Conservation (phyloP, 2,888 invertebrate genomes). For the Drosophila rubida region DNA sequence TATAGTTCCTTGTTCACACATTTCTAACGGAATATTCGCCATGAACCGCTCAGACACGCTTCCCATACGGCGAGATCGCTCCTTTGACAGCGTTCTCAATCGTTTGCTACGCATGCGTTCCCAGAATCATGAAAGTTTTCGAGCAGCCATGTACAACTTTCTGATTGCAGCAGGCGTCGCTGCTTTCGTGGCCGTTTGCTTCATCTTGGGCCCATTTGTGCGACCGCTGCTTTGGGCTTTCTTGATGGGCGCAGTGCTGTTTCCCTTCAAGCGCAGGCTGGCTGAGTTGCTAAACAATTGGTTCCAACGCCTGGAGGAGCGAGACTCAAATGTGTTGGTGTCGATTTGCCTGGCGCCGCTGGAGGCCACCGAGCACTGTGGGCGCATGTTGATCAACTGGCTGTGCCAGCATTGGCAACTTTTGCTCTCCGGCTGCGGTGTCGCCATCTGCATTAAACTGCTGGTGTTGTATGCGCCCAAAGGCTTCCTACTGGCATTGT, state of each 20-base stretch:
- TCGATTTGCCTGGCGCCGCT: constrained; percentile 89
- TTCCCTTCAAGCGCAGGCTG: constrained; percentile 95
- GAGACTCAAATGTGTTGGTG: constrained; percentile 88
- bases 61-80: constrained; percentile 83
- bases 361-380: constrained; percentile 90
- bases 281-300: constrained; percentile 91
- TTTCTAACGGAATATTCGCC: not conserved
- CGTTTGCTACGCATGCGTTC: constrained; percentile 81
- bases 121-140: constrained; percentile 84
- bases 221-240: constrained; percentile 98
- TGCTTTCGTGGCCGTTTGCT: constrained; percentile 88
- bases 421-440: constrained; percentile 85
- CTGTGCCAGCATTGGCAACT: constrained; percentile 89
- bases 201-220: constrained; percentile 95
- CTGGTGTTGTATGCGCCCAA: constrained; percentile 87
- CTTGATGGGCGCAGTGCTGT: constrained; percentile 97
- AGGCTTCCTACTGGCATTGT: constrained; percentile 86
- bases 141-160: constrained; percentile 84
- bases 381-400: constrained; percentile 90
- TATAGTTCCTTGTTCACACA: constrained; percentile 32
- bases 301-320: constrained; percentile 90
- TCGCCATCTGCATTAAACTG: constrained; percentile 79
- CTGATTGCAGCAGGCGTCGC: constrained; percentile 83
- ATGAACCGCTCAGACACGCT: constrained; percentile 83
- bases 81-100: constrained; percentile 84